Percentiles rank a stretch among this genome's conserved stretches.
phyloP scores from a whole-genome alignment of 1,140 invertebrate species.

The Mercenaria mercenaria region DNA sequence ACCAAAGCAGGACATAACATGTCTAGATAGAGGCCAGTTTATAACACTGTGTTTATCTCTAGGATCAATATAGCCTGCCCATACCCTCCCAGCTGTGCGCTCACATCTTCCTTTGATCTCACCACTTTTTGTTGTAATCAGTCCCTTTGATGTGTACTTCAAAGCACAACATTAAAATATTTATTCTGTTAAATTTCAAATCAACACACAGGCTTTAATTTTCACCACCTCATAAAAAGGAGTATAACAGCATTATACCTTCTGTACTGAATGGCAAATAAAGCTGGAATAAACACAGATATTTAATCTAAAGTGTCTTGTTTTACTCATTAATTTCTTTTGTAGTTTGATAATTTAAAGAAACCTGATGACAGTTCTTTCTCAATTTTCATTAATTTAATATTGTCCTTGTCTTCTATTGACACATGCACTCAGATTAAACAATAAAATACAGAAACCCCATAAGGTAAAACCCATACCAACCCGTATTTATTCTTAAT shows the following conservation, averaged over 20 bases:
- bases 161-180: conserved; percentile 67
- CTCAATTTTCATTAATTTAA: conserved; percentile 24
- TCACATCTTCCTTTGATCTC: conserved; percentile 58
- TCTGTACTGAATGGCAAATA: conserved; percentile 15
- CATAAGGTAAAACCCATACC: no score
- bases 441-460: neutral
- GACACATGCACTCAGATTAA: neutral
- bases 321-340: conserved; percentile 21
- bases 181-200: conserved; percentile 70
- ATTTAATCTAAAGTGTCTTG: conserved; percentile 38
- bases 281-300: neutral
- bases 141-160: conserved; percentile 61
- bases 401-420: conserved; percentile 39
- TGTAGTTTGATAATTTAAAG: neutral
- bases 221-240: conserved; percentile 60
- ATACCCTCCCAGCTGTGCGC: conserved; percentile 43
- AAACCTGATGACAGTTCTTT: neutral
- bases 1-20: neutral
- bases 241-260: conserved; percentile 40
- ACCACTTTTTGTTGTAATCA: conserved; percentile 55
- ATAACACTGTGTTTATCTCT: neutral
- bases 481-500: no score
- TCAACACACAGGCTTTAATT: conserved; percentile 63
- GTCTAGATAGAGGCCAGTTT: neutral
- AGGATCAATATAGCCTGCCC: conserved; percentile 44